Base-by-base conservation (phyloP, 2,113 vertebrate species). In the Crocuta crocuta region DNA sequence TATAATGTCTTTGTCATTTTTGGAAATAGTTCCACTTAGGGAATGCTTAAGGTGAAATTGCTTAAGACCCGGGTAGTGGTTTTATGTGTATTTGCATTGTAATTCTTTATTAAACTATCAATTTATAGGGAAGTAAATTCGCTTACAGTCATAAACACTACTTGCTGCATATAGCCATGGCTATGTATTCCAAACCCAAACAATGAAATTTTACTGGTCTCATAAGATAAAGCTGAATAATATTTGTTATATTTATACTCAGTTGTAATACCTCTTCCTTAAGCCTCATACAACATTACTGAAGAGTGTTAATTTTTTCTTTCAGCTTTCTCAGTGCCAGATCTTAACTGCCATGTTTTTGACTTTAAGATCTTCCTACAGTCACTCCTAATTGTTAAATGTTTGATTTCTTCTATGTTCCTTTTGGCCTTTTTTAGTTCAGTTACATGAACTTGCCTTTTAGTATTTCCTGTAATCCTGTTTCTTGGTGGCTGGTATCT, bases 81-180 rank as follows among this genome's bases (percentile, higher is more conserved):
- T 93, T 95, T 93, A 68, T 48, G 13, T 15, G 17, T 86, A 35
- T 86, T 71, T 65, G 21, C 6, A 10, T 70, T 87, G 12, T 93
- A 93, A 71, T 79, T 94, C 70, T 84, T 70, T 89, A 28, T 61
- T 61, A 85, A 73, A 68, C 33, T 94, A n/a, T 80, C 80, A 24
- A 48, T 86, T 94, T 94, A 89, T 15, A 31, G 71, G 84, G 66
- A 70, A 43, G 10, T 90, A 66, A 78, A 95, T 58, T 35, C 4
- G n/a, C 24, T 96, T 17, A 94, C 12, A 86, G 0, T 84, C n/a
- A 28, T 91, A 83, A 94, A 23, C 7, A 61, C 1, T 74, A 21
- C 87, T 86, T 89, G 26, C 73, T 86, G 8, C 74, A 8, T 65
- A 39, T 43, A 86, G 35, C 24, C n/a, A 55, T 74, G 61, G 10